Base-by-base conservation (phyloP, 2,797 vertebrate genomes). In the Gorsachius magnificus region DNA sequence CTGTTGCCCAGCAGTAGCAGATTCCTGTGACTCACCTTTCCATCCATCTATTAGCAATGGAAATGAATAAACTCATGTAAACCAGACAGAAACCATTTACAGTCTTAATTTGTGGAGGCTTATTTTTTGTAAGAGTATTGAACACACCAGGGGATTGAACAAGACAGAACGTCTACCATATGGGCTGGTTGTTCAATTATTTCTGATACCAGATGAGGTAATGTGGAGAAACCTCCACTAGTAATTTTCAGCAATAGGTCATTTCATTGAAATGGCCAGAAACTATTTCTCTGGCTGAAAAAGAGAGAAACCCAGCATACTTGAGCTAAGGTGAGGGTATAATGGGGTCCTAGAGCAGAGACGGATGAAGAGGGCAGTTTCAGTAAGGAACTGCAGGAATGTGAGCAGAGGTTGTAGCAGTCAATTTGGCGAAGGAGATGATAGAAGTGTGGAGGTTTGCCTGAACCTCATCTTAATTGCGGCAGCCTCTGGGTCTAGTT, bases 31-130 rank as follows among this genome's bases (percentile, higher is more conserved):
- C 24, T 86, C 83, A 69, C 35, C 13, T 70, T 84, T 70, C 50
- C 63, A 77, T 45, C n/a, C 78, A 46, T 50, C 83, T 77, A 26
- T 43, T 60, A 87, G 26, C 28, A 82, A 45, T 13, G 56, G 83
- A 93, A 93, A 74, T 21, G 21, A 90, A 25, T 74, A 89, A 92
- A 63, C 14, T 41, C 28, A 70, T 53, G 26, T 58, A 60, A 82
- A 60, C 38, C 22, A 90, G 33, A 61, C 3, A 79, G 79, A 93
- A 91, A 6, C 0, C 2, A 33, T 43, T 89, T 77, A n/a, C 11
- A 4, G 8, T 56, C 33, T 43, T 50, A 54, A 54, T 72, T 77
- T 6, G 45, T 31, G 10, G 46, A 35, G 24, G 46, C 17, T 65
- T 71, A 11, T 19, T 66, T 88, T 93, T 72, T 43, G 8, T 56